Evolutionary conservation across 2,113 vertebrate species (phyloP), one percentile per base, ranked within the genome.

Genomic region (Helogale parvula): DNA sequence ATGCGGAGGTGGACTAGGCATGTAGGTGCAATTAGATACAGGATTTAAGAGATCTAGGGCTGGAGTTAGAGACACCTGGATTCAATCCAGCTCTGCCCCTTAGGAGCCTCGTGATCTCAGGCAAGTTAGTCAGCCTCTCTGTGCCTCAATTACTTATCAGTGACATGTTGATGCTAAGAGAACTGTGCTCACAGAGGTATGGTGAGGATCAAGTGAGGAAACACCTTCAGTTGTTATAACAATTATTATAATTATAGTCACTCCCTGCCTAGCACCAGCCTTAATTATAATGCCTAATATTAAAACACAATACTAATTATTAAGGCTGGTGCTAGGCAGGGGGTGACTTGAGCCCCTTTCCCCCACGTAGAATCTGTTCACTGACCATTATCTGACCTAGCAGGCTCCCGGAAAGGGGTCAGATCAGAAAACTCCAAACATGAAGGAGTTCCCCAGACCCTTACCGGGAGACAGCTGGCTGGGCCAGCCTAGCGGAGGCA

Each of bases 281-380:
- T 35, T 94, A 57, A 95, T 92, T 68, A 45, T 52, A 95, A 82
- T 38, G 74, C 38, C 50, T 82, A 31, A 33, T 52, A 77, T 21
- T 88, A 69, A 87, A 79, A 81, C 27, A 41, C 71, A 47, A 91
- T 74, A 71, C 76, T 92, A 38, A 82, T 68, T 85, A 83, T 94
- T 82, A 94, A 87, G 38, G 45, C 45, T 35, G 38, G 65, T 88
- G 65, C 41, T 63, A 69, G 45, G 21, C 93, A 90, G 54, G 17
- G 8, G 9, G 38, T 86, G 50, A 69, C 54, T 54, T 89, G 83
- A 94, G 66, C n/a, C 60, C 76, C n/a, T 68, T 33, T 35, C 27
- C 21, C 7, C 41, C 65, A 16, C 17, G 27, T 82, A 31, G 14
- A 33, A 14, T 76, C 66, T 60, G 52, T 79, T 77, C 33, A 7